phyloP scores from a whole-genome alignment of 1,140 invertebrate species.

The Phymastichus coffea region DNA sequence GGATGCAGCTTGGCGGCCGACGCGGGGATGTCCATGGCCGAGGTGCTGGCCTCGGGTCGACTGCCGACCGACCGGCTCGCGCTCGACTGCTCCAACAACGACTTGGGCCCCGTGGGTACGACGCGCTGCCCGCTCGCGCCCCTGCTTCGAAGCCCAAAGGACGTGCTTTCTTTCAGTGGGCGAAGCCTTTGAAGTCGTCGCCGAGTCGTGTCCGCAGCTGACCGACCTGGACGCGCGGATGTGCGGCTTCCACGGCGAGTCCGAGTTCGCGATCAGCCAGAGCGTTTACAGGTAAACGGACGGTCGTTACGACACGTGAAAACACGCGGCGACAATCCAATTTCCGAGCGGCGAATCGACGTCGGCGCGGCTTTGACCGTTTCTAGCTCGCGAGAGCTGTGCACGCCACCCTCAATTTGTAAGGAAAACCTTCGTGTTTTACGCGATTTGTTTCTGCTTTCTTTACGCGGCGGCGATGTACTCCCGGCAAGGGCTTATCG shows the following conservation, averaged over 20 bases:
- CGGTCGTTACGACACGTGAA: neutral
- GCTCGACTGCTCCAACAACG: constrained; percentile 45
- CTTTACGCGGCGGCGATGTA: too few relatives aligned
- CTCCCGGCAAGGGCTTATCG: too few relatives aligned
- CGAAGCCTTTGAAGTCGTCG: constrained; percentile 37
- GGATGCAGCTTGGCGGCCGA: constrained; percentile 38
- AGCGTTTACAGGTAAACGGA: constrained; percentile 37
- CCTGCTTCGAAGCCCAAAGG: too few relatives aligned
- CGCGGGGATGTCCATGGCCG: constrained; percentile 38
- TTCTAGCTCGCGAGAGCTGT: too few relatives aligned
- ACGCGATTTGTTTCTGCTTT: too few relatives aligned
- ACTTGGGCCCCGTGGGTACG: too few relatives aligned
- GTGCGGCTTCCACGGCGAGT: constrained; percentile 46
- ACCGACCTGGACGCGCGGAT: constrained; percentile 44
- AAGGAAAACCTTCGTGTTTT: neutral
- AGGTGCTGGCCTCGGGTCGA: constrained; percentile 36
- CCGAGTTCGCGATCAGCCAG: constrained; percentile 40
- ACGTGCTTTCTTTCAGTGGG: constrained; percentile 38
- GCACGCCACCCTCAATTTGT: neutral
- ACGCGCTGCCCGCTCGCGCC: too few relatives aligned
- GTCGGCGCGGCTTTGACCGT: too few relatives aligned
- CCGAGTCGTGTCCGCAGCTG: constrained; percentile 33
- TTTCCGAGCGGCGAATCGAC: neutral
- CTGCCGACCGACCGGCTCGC: constrained; percentile 29
- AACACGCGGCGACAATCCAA: neutral